These are phyloP conservation scores for Protosalanx chinensis DNA, from an alignment of 2,797 vertebrate species.

Conservation along the genomic window DNA sequence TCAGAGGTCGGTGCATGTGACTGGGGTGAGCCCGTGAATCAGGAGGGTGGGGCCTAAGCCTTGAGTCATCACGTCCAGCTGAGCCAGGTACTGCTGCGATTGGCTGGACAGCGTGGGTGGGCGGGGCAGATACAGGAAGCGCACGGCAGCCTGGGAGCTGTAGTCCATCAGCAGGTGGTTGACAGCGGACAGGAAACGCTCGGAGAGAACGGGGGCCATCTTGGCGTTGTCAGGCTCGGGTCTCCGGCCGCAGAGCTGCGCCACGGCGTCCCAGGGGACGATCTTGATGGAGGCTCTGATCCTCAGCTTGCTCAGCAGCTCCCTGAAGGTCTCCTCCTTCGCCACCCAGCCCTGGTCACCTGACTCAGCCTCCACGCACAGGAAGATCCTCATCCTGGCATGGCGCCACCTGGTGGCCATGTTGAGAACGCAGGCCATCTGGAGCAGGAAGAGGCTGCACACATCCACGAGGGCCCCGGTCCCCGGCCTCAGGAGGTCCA, in stretches of 20 bases:
- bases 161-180: constrained; percentile 79
- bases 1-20: constrained; percentile 89
- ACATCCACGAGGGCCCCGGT: constrained; percentile 77
- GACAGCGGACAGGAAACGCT: constrained; percentile 72
- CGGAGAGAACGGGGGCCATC: constrained; percentile 34
- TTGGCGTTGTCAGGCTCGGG: not conserved
- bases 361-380: constrained; percentile 79
- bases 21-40: constrained; percentile 86
- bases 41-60: constrained; percentile 84
- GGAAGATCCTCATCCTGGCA: constrained; percentile 83
- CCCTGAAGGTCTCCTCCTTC: constrained; percentile 81
- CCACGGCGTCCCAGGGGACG: constrained; percentile 81
- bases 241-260: constrained; percentile 45
- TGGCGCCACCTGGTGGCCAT: constrained; percentile 87
- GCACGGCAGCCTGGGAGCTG: constrained; percentile 78
- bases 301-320: constrained; percentile 81
- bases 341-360: constrained; percentile 81
- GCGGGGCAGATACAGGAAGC: constrained; percentile 87
- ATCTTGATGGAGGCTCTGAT: constrained; percentile 86
- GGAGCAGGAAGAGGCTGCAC: constrained; percentile 88
- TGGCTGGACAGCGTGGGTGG: constrained; percentile 71
- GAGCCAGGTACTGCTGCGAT: constrained; percentile 75
- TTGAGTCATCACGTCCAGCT: constrained; percentile 77
- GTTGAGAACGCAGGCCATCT: constrained; percentile 92
- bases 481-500: constrained; percentile 80